These are phyloP conservation scores for Oplegnathus fasciatus DNA, from an alignment of 2,113 vertebrate species.

Conservation along the genomic window DNA sequence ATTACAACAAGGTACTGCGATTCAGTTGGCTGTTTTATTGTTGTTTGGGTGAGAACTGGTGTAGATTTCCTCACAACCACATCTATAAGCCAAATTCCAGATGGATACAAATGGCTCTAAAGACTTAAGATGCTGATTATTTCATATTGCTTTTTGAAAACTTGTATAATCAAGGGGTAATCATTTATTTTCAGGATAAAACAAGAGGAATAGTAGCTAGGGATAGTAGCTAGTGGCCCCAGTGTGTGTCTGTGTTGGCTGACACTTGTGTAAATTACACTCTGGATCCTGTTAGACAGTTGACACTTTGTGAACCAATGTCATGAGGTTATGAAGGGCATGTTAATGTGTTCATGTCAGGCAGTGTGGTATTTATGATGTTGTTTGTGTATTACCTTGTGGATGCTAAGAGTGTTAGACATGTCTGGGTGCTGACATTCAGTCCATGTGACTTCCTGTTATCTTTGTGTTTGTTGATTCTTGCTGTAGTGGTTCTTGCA, in stretches of 20 bases:
- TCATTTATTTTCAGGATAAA: background rate
- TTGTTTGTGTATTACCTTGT: constrained; percentile 31
- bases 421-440: constrained; percentile 36
- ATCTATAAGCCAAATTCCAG: background rate
- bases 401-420: constrained; percentile 19
- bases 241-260: constrained; percentile 9
- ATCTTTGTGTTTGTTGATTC: constrained; percentile 24
- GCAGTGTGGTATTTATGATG: constrained; percentile 6
- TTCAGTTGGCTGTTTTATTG: constrained; percentile 5
- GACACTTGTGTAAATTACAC: constrained; percentile 15
- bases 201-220: background rate
- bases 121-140: background rate
- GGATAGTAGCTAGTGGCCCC: background rate
- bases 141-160: background rate
- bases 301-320: constrained; percentile 30
- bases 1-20: constrained; percentile 4
- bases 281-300: constrained; percentile 8
- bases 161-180: background rate
- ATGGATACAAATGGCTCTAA: background rate
- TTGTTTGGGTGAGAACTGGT: background rate
- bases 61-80: background rate
- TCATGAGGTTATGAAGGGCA: constrained; percentile 33
- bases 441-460: constrained; percentile 43
- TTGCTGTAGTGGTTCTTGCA: constrained; percentile 26
- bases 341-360: constrained; percentile 31